Evolutionary conservation across 1,140 invertebrate species (phyloP).

Genomic region (Atta texana): DNA sequence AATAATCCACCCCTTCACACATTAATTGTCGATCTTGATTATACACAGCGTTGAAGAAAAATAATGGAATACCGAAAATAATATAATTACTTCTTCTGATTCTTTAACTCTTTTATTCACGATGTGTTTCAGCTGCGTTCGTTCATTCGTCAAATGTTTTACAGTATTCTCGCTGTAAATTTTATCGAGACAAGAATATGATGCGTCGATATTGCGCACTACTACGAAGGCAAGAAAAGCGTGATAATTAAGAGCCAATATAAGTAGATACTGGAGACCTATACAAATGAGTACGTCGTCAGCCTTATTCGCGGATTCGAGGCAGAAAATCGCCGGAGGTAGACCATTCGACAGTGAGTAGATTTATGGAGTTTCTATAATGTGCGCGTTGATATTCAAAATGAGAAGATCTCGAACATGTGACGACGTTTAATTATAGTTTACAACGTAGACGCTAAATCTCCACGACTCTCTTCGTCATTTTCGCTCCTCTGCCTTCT

Average conservation of each 20-base stretch:
- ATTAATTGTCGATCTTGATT: too few relatives aligned
- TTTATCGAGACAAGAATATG: slow-evolving; percentile 7
- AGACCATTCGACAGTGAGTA: slow-evolving; percentile 59
- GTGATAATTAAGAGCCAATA: slow-evolving; percentile 33
- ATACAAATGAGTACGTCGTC: slow-evolving; percentile 43
- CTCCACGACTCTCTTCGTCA: neutral
- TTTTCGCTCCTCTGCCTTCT: neutral
- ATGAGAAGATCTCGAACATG: slow-evolving; percentile 71
- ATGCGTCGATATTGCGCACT: neutral
- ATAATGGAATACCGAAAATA: neutral
- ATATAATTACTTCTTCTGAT: neutral
- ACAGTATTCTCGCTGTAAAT: neutral
- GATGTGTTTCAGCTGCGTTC: neutral
- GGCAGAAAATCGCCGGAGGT: slow-evolving; percentile 58
- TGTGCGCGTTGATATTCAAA: slow-evolving; percentile 65
- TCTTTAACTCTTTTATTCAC: neutral
- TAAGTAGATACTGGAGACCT: slow-evolving; percentile 16
- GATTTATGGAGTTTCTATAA: slow-evolving; percentile 70
- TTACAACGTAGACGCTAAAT: slow-evolving; percentile 58
- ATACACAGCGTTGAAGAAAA: neutral
- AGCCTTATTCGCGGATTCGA: slow-evolving; percentile 27
- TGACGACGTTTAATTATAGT: slow-evolving; percentile 74
- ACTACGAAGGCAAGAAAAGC: neutral
- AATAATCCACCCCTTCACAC: too few relatives aligned
- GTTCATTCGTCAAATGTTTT: neutral